These are phyloP conservation scores for Dicaeum eximium DNA, from an alignment of 2,113 vertebrate species.

Conservation along the genomic window DNA sequence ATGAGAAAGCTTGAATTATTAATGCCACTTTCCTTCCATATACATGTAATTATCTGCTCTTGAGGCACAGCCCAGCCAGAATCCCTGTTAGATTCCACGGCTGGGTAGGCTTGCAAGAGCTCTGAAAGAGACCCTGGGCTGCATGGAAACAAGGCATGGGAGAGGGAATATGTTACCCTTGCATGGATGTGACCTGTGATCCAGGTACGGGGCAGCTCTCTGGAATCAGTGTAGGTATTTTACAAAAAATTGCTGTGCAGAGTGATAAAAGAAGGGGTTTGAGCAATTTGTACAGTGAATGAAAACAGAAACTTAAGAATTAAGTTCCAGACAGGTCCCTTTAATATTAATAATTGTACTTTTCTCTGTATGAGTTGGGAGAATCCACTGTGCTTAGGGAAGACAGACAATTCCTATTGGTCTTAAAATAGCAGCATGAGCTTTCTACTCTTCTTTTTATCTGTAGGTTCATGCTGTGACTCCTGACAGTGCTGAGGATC, in stretches of 20 bases:
- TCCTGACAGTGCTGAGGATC: not conserved
- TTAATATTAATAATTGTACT: not conserved
- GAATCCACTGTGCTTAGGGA: not conserved
- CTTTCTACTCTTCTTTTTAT: not conserved
- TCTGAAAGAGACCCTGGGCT: not conserved
- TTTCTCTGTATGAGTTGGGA: not conserved
- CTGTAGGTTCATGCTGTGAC: not conserved
- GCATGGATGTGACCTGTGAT: not conserved
- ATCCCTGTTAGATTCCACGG: not conserved
- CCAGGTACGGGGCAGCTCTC: not conserved
- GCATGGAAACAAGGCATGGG: not conserved
- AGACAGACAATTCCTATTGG: not conserved
- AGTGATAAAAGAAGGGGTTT: not conserved
- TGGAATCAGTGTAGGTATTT: not conserved
- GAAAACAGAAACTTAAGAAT: not conserved
- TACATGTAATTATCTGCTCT: not conserved
- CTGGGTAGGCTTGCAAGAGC: not conserved
- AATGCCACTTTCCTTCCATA: conserved; percentile 27
- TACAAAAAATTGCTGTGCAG: not conserved
- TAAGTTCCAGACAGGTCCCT: not conserved
- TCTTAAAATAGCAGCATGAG: not conserved
- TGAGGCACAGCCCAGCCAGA: not conserved
- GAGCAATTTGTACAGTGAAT: not conserved
- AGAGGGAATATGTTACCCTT: not conserved
- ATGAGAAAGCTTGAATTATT: conserved; percentile 59